phyloP scores from a whole-genome alignment of 2,113 vertebrate genomes.

The Ancistrus triradiatus region DNA sequence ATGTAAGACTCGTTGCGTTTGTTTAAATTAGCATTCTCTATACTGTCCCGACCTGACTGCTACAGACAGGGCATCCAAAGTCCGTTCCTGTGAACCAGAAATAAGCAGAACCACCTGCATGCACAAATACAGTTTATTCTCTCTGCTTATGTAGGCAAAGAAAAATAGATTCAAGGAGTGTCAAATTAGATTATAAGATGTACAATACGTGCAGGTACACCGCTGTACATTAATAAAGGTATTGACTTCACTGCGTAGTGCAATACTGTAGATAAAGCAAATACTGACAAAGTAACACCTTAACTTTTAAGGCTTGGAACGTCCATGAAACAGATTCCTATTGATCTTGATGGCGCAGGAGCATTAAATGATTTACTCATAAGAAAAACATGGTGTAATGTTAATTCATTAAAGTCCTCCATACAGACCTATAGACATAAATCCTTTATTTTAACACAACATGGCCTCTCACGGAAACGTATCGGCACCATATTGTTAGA shows the following conservation, averaged over 20 bases:
- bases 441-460: too few species aligned
- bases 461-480: too few species aligned
- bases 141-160: neutral
- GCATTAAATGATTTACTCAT: too few species aligned
- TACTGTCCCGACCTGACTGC: neutral
- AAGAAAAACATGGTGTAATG: too few species aligned
- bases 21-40: too few species aligned
- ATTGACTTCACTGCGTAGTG: neutral
- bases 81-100: neutral
- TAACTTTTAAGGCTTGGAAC: too few species aligned
- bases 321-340: neutral
- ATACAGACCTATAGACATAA: too few species aligned
- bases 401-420: too few species aligned
- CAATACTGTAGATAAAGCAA: neutral
- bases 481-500: too few species aligned
- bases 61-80: neutral
- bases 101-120: neutral
- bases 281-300: neutral
- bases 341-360: neutral
- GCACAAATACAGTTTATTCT: constrained; percentile 8
- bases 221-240: neutral
- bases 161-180: too few species aligned
- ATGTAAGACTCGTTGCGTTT: too few species aligned
- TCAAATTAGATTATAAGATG: too few species aligned
- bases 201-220: neutral